Evolutionary conservation across 2,888 invertebrate genomes (phyloP).

Genomic region (Eledone cirrhosa): DNA sequence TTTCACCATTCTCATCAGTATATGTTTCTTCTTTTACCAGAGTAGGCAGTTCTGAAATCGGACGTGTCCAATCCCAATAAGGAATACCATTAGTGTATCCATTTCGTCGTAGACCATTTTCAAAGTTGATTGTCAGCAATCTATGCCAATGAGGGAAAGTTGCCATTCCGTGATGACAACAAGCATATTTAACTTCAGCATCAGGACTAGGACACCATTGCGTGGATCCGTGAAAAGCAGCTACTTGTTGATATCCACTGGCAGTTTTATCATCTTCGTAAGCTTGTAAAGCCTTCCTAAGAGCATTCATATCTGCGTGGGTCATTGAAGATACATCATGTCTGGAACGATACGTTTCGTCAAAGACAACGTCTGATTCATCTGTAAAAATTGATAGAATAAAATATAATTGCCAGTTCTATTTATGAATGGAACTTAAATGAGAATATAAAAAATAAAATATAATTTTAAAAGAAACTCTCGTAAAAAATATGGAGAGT

Average conservation of each 20-base stretch:
- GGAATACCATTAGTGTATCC: slow-evolving; percentile 34
- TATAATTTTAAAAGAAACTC: too few species aligned
- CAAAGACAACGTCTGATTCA: not conserved
- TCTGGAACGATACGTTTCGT: slow-evolving; percentile 28
- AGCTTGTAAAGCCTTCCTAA: slow-evolving; percentile 35
- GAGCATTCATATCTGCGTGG: slow-evolving; percentile 33
- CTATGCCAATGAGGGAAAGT: slow-evolving; percentile 44
- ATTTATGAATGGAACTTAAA: too few species aligned
- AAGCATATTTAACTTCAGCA: slow-evolving; percentile 39
- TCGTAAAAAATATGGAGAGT: too few species aligned
- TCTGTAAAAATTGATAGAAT: too few species aligned
- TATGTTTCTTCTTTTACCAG: slow-evolving; percentile 30
- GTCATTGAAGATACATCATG: slow-evolving; percentile 36
- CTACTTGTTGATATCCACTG: slow-evolving; percentile 36
- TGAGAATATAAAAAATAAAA: too few species aligned
- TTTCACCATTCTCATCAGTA: slow-evolving; percentile 28
- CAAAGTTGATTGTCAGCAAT: slow-evolving; percentile 37
- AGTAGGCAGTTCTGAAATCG: slow-evolving; percentile 30
- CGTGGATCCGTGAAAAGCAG: slow-evolving; percentile 41
- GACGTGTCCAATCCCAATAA: slow-evolving; percentile 39
- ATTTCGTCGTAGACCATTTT: slow-evolving; percentile 30
- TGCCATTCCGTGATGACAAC: slow-evolving; percentile 42
- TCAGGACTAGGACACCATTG: slow-evolving; percentile 40
- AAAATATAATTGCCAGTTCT: too few species aligned
- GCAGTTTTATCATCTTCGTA: slow-evolving; percentile 34